Evolutionary conservation across 2,797 vertebrate genomes (phyloP), one percentile per base, ranked within the genome.

Genomic region (Alectoris magna): DNA sequence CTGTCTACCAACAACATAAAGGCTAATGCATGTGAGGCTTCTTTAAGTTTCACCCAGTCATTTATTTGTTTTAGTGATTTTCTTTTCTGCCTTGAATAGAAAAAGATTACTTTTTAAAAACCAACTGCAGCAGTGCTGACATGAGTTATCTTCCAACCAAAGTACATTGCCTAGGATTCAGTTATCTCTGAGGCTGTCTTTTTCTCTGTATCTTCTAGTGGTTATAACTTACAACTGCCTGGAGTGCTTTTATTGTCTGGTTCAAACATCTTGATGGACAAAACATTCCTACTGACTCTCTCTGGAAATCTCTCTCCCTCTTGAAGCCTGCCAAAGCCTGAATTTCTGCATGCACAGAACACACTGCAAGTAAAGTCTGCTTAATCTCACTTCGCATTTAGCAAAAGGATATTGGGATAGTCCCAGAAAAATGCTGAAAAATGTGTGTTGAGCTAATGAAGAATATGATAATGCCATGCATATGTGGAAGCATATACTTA

Each of bases 171-270:
- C 75, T 94, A 9, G 5, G 93, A 95, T 96, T 95, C 91, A 89
- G 95, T 95, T 95, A 94, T 96, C 94, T 95, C 75, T 14, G 62
- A 95, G 72, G 74, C 87, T 72, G 75, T 43, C 23, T 53, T 86
- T 92, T 91, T 73, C 77, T 58, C 86, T 90, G 41, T 85, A 83
- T 93, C 86, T 95, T 90, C 81, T 72, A 82, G 86, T 62, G 53
- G 90, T 95, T 93, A 94, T 96, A 96, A 96, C 95, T 96, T 96
- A 96, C 38, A 90, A 94, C 71, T 87, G 94, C 88, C 95, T 91
- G 81, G 86, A 93, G 91, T 91, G 90, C 86, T 95, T 95, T 95
- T 93, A 80, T 90, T 94, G 90, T 93, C 88, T 71, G 64, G 38
- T 91, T 94, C 93, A 93, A 94, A 88, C 66, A 71, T 95, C 88